Conservation (phyloP, 2,797 vertebrate species). For the Danio choprae region DNA sequence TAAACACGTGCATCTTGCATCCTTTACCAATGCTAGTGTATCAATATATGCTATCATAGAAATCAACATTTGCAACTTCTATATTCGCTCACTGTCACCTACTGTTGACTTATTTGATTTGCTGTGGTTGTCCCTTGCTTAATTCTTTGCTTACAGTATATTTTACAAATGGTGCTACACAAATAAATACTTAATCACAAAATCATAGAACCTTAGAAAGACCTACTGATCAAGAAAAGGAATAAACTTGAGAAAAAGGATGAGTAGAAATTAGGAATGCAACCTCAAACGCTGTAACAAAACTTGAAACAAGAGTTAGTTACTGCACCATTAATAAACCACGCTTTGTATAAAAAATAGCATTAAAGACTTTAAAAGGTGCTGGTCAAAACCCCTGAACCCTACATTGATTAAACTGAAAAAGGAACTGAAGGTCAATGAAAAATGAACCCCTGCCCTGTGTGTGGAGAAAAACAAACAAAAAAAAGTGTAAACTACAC, state of each 20-base stretch:
- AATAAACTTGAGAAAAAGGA: background rate
- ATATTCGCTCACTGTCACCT: background rate
- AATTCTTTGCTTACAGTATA: background rate
- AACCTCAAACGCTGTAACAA: background rate
- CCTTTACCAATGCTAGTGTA: background rate
- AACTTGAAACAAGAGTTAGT: background rate
- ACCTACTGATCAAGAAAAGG: background rate
- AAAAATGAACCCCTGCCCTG: no score
- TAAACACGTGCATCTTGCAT: background rate
- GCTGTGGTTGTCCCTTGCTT: background rate
- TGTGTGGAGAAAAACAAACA: no score
- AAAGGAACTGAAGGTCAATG: no score
- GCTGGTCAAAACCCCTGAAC: no score
- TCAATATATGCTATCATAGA: background rate
- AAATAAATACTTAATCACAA: background rate
- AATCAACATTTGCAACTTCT: background rate
- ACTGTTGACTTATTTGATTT: background rate
- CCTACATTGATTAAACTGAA: no score
- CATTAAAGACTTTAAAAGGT: background rate
- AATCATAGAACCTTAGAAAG: background rate
- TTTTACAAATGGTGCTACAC: conserved; percentile 6
- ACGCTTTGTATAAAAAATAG: background rate
- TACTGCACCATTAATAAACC: background rate
- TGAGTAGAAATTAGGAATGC: background rate
- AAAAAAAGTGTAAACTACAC: no score